Conservation (phyloP, 1,140 invertebrate species). For the Leucophenga varia region DNA sequence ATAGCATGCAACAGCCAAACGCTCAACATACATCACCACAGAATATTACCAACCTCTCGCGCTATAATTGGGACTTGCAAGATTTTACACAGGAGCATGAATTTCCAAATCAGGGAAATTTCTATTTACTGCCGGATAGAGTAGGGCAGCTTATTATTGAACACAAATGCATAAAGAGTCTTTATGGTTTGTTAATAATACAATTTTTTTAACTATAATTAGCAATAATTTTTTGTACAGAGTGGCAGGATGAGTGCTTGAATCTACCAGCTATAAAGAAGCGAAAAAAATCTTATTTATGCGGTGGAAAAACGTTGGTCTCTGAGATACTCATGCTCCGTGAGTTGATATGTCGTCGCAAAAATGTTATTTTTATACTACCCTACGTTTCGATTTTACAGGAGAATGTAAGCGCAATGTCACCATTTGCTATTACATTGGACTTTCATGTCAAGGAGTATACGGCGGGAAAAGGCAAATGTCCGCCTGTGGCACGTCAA, state of each 20-base stretch:
- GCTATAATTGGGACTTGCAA: slow-evolving; percentile 39
- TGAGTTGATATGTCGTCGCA: slow-evolving; percentile 69
- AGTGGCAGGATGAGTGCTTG: slow-evolving; percentile 92
- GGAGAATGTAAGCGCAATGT: slow-evolving; percentile 83
- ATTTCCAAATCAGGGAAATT: slow-evolving; percentile 58
- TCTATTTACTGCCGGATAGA: slow-evolving; percentile 71
- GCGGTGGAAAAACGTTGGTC: slow-evolving; percentile 94
- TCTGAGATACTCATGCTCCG: slow-evolving; percentile 91
- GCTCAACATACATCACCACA: not conserved
- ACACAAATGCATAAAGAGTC: slow-evolving; percentile 67
- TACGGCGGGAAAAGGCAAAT: slow-evolving; percentile 82
- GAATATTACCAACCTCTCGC: slow-evolving; percentile 16
- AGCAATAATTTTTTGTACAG: slow-evolving; percentile 57
- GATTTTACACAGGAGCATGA: slow-evolving; percentile 31
- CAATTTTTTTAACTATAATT: not conserved
- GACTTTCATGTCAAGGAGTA: slow-evolving; percentile 94
- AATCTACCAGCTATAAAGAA: slow-evolving; percentile 69
- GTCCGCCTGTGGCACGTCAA: slow-evolving; percentile 78
- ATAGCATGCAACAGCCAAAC: too few species aligned
- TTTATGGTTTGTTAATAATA: slow-evolving; percentile 63
- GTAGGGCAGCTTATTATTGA: slow-evolving; percentile 66
- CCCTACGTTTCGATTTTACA: slow-evolving; percentile 96
- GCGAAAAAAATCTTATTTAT: slow-evolving; percentile 84
- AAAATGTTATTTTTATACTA: slow-evolving; percentile 86
- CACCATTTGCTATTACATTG: slow-evolving; percentile 82